Conservation (phyloP, 2,888 invertebrate species). For the Pycnomerus fuliginosus region DNA sequence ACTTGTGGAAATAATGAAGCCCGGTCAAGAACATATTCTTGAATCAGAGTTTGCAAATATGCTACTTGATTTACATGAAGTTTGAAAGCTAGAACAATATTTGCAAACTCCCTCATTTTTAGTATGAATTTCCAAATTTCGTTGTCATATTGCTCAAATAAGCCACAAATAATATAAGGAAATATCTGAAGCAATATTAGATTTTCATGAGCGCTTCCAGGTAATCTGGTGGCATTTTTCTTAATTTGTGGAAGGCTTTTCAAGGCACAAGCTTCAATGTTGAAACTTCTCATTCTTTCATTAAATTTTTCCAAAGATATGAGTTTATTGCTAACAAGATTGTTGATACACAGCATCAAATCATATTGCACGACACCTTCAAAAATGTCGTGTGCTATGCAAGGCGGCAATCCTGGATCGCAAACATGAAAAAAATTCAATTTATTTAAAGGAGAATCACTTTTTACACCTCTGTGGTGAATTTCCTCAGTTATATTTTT, state of each 20-base stretch:
- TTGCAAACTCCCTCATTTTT: background rate
- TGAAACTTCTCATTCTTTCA: background rate
- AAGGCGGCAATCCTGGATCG: slow-evolving; percentile 3
- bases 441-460: slow-evolving; percentile 24
- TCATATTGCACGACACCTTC: slow-evolving; percentile 28
- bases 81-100: background rate
- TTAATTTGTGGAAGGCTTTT: background rate
- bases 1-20: no score
- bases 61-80: background rate
- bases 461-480: slow-evolving; percentile 21
- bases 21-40: no score
- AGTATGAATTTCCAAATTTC: background rate
- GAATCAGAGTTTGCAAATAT: background rate
- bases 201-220: background rate
- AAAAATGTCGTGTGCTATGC: slow-evolving; percentile 9
- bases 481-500: no score
- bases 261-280: background rate
- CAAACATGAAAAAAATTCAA: slow-evolving; percentile 23
- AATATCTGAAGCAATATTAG: background rate
- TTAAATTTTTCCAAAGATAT: background rate
- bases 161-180: background rate
- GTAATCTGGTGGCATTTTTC: background rate
- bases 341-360: slow-evolving; percentile 23
- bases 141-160: background rate
- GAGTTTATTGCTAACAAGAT: slow-evolving; percentile 15